These are phyloP conservation scores for Cichlasoma orientale DNA, from an alignment of 2,797 vertebrate species.

Conservation along the genomic window DNA sequence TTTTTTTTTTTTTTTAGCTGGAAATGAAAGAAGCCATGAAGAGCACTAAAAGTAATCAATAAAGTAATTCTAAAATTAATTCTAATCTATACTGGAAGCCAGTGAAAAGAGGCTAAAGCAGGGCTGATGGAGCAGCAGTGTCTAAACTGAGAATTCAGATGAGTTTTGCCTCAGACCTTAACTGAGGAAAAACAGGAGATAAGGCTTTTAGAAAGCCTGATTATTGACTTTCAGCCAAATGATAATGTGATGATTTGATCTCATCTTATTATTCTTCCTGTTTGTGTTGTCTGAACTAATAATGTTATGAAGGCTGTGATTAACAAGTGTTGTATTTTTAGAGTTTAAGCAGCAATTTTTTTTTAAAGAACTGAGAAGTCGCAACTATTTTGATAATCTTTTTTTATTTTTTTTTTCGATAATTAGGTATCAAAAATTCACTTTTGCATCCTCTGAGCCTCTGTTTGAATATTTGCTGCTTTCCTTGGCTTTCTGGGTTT, in stretches of 20 bases:
- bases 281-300: background rate
- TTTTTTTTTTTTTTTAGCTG: conserved; percentile 5
- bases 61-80: conserved; percentile 37
- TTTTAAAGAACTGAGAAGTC: background rate
- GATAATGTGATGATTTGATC: background rate
- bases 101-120: background rate
- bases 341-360: background rate
- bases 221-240: background rate
- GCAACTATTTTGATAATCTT: background rate
- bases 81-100: conserved; percentile 19
- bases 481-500: background rate
- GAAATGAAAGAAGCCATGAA: conserved; percentile 12
- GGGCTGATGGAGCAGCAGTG: background rate
- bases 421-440: background rate
- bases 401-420: background rate
- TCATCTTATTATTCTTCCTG: background rate
- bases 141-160: conserved; percentile 2
- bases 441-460: background rate
- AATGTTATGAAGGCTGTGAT: background rate
- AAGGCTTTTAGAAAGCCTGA: background rate
- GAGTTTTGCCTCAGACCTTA: conserved; percentile 4
- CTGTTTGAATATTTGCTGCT: background rate
- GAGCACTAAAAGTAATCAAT: conserved; percentile 9
- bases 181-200: background rate
- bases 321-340: background rate